Evolutionary conservation across 2,113 vertebrate species (phyloP).

Genomic region (Tetrax tetrax): DNA sequence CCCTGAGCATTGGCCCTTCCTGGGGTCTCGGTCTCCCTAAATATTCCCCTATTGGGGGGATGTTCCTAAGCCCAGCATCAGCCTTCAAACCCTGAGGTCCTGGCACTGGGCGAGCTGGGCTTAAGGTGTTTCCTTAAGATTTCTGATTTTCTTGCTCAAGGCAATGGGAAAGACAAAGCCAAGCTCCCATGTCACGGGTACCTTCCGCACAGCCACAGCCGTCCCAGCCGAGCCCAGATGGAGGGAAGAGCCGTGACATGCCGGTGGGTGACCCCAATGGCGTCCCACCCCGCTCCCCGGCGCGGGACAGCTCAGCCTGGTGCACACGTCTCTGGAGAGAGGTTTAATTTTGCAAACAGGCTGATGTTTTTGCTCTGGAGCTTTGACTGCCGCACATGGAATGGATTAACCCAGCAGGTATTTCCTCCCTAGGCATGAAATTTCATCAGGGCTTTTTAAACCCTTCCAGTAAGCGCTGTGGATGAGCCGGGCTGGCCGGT

Average conservation of each 20-base stretch:
- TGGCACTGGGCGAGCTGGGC: accelerated
- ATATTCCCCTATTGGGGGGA: neutral
- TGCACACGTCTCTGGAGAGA: accelerated
- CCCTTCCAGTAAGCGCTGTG: neutral
- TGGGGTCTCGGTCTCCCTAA: neutral
- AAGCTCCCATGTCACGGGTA: neutral
- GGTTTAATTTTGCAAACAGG: neutral
- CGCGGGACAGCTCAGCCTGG: neutral
- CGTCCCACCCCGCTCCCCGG: neutral
- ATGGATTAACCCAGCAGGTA: constrained; percentile 52
- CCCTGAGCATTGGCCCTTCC: neutral
- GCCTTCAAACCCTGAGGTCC: neutral
- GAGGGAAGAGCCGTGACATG: accelerated
- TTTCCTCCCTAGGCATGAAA: constrained; percentile 47
- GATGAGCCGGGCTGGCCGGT: neutral
- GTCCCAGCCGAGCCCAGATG: too few relatives aligned
- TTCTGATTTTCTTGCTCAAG: neutral
- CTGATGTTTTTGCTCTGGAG: neutral
- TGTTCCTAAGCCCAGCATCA: neutral
- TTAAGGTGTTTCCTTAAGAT: neutral
- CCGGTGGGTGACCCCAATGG: accelerated
- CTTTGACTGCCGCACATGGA: neutral
- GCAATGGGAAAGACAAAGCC: neutral
- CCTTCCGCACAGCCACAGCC: neutral
- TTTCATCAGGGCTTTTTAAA: constrained; percentile 1